phyloP scores from a whole-genome alignment of 2,888 invertebrate genomes.

The Torymus auratus region DNA sequence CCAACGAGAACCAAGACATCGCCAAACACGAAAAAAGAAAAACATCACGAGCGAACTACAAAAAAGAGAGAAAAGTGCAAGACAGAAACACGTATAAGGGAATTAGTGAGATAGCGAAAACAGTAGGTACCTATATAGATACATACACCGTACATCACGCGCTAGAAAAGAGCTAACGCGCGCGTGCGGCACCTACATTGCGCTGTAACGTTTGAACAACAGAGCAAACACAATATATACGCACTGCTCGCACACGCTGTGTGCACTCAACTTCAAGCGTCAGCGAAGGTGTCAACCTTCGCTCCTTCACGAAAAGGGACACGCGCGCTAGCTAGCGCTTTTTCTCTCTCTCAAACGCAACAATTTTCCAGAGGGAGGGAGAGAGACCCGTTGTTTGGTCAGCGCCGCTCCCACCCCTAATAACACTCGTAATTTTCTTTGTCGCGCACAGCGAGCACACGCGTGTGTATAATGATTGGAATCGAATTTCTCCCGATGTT shows the following conservation, averaged over 20 bases:
- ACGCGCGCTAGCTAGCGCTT: neutral
- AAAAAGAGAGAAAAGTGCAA: neutral
- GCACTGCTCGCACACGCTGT: slow-evolving; percentile 61
- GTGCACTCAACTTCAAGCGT: slow-evolving; percentile 61
- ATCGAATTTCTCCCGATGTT: slow-evolving; percentile 18
- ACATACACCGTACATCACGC: too few relatives aligned
- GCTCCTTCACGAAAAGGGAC: slow-evolving; percentile 59
- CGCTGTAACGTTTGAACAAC: slow-evolving; percentile 64
- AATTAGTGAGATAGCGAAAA: neutral
- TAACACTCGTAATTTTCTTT: slow-evolving; percentile 37
- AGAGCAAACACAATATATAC: slow-evolving; percentile 68
- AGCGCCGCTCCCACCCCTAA: slow-evolving; percentile 18
- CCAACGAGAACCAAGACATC: too few relatives aligned
- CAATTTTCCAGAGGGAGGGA: neutral
- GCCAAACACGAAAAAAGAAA: too few relatives aligned
- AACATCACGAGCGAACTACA: too few relatives aligned
- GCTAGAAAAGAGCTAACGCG: slow-evolving; percentile 14
- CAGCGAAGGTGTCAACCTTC: slow-evolving; percentile 69
- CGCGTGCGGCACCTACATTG: slow-evolving; percentile 28
- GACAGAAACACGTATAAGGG: neutral
- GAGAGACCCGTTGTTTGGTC: slow-evolving; percentile 12
- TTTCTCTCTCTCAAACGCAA: neutral
- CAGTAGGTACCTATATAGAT: neutral
- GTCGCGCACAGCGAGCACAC: neutral
- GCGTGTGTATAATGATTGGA: neutral